These are phyloP conservation scores for Tetropium fuscum DNA, from an alignment of 2,888 invertebrate species.

Conservation along the genomic window DNA sequence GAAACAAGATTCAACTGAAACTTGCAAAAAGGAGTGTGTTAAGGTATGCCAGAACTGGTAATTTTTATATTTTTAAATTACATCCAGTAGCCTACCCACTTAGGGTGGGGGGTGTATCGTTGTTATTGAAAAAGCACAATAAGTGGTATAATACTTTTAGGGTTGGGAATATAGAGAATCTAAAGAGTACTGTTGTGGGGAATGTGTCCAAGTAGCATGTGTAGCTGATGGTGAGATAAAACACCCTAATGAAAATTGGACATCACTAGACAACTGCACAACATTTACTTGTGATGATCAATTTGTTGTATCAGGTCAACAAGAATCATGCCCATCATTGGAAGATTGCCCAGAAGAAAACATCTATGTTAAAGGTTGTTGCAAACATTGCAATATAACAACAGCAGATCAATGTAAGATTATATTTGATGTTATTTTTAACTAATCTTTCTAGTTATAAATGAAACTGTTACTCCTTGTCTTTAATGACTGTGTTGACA, in stretches of 20 bases:
- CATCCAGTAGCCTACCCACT: too few species aligned
- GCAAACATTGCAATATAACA: constrained; percentile 73
- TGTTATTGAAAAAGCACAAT: too few species aligned
- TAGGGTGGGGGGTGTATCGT: too few species aligned
- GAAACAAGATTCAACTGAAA: constrained; percentile 69
- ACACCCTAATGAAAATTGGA: constrained; percentile 71
- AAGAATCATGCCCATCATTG: constrained; percentile 73
- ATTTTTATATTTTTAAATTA: too few species aligned
- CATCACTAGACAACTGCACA: constrained; percentile 73
- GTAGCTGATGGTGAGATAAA: constrained; percentile 68
- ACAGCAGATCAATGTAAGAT: constrained; percentile 66
- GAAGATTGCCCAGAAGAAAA: constrained; percentile 70
- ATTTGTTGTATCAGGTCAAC: constrained; percentile 61
- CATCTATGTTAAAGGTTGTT: constrained; percentile 75
- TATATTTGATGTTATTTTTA: too few species aligned
- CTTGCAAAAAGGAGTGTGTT: constrained; percentile 68
- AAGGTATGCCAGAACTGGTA: too few species aligned
- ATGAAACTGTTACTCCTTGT: too few species aligned
- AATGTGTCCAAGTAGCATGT: constrained; percentile 74
- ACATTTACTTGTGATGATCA: constrained; percentile 72
- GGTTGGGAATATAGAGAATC: constrained; percentile 72
- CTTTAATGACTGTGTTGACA: too few species aligned
- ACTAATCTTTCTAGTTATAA: too few species aligned
- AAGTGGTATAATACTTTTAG: constrained; percentile 52
- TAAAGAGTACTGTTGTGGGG: constrained; percentile 72